Percentiles rank a stretch among this genome's conserved stretches.
Conservation (phyloP, 1,140 invertebrate species). For the Pseudomyrmex cubaensis region DNA sequence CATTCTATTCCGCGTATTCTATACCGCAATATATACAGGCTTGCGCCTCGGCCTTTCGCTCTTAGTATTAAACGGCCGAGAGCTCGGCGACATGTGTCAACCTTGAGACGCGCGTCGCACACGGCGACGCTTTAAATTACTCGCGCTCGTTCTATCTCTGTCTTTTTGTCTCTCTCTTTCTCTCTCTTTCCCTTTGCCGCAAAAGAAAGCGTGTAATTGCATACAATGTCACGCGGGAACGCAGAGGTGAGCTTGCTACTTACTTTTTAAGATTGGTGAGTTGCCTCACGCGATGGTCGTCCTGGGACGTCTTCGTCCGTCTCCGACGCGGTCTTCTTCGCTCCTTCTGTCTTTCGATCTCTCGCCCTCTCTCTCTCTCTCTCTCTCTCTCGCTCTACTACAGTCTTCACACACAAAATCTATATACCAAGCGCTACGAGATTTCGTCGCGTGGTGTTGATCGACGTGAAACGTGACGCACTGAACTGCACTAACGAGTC, state of each 20-base stretch:
- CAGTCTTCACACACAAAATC: conserved; percentile 17
- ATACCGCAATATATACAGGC: too few relatives aligned
- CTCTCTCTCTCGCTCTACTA: not conserved
- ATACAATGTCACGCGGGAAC: not conserved
- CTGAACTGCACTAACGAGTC: too few relatives aligned
- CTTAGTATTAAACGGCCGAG: not conserved
- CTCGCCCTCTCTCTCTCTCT: conserved; percentile 6
- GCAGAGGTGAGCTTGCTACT: not conserved
- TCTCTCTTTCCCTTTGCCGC: not conserved
- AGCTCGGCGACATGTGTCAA: conserved; percentile 33
- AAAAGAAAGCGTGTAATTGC: not conserved
- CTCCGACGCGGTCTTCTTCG: not conserved
- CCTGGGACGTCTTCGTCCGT: not conserved
- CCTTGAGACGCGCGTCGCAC: conserved; percentile 24
- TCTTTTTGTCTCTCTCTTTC: not conserved
- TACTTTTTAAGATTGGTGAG: conserved; percentile 17
- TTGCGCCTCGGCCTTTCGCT: not conserved
- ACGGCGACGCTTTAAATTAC: conserved; percentile 1
- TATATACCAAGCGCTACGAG: not conserved
- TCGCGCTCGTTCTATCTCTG: not conserved
- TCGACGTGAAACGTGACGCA: not conserved
- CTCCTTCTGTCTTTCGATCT: not conserved
- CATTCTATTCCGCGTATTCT: not conserved
- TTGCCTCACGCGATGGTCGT: conserved; percentile 1
- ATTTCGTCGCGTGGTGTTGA: not conserved